Base-by-base conservation (phyloP, 1,140 invertebrate genomes). In the Centruroides vittatus region DNA sequence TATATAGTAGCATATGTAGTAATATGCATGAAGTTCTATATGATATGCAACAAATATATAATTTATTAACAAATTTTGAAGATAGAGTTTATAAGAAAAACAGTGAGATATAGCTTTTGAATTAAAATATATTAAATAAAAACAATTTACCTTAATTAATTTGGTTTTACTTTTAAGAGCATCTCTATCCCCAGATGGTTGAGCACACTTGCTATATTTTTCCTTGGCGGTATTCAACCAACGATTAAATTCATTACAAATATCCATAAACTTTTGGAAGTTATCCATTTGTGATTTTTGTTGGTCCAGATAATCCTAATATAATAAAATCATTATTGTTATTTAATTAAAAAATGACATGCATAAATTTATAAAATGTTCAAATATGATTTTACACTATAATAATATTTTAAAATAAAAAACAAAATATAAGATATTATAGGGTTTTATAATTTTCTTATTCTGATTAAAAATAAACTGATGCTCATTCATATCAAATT, bases 211-310 rank as follows among this genome's bases (percentile, higher is more conserved):
- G 58, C 86, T 84, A n/a, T 95, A 76, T 60, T 84, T 82, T 73
- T 97, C 93, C 70, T 89, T 88, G 9, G 89, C 86, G 58, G 84
- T 81, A 68, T 89, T 79, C 50, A 96, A 81, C 93, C 93, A 97
- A 67, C 88, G 84, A 63, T 88, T 81, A 72, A 96, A 95, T 66
- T 93, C 89, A 72, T 88, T 86, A 59, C 86, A 90, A 59, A 86
- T 83, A 75, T 96, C 74, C 41, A 70, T 66, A 73, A 96, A 95
- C 67, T 93, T 89, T 72, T 89, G 88, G 57, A 86, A 88, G 59
- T 85, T 83, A 75, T 96, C 89, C 41, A 95, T 71, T 61, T 69
- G 69, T 61, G 69, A 61, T 59, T 74, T 72, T 56, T 70, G 66
- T 54, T 69, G 66, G 7, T 69, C 69, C 46, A 74, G 84, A 67